Evolutionary conservation across 2,797 vertebrate genomes (phyloP), one percentile per base, ranked within the genome.

Genomic region (Pseudochaenichthys georgianus): DNA sequence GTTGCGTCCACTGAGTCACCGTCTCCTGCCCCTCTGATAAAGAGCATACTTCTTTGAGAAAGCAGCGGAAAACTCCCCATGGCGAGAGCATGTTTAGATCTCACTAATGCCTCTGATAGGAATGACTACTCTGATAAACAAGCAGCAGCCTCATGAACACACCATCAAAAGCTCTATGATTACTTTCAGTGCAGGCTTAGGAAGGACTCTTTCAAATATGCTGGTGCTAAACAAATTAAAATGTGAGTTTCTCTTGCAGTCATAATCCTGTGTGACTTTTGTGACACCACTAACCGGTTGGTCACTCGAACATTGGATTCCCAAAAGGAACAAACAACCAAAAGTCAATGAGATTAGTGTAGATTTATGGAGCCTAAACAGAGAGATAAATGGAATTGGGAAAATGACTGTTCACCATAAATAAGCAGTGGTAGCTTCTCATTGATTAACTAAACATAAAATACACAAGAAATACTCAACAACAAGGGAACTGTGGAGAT

Each of bases 41-140:
- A 92, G 88, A 89, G 84, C 89, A 91, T 75, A 77, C 77, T 87
- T 91, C 88, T 92, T 90, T 92, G 78, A 82, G 60, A 86, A 76
- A 50, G 67, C 77, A 68, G 58, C 0, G 45, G 70, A 84, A 87
- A 89, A 89, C 67, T 85, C 88, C 89, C 91, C 0, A 7, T 76
- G 84, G 92, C 84, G 47, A 85, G 72, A 86, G 66, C 88, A 55
- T 88, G 78, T 89, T 90, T 78, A 63, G 73, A 85, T 77, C 81
- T 77, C 57, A 76, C 81, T 70, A 80, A 89, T 79, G 82, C 87
- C 81, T 82, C 72, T 72, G 78, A 89, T 78, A 80, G 64, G 64
- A 80, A 53, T 1, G 70, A 78, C 84, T 75, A 68, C 67, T 78
- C 61, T 55, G 77, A 83, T 60, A 87, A 88, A 86, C 83, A 84